Percentiles rank a stretch among this genome's conserved stretches.
These are phyloP conservation scores for Drosophila arawakana DNA, from an alignment of 1,140 invertebrate species.

Conservation along the genomic window DNA sequence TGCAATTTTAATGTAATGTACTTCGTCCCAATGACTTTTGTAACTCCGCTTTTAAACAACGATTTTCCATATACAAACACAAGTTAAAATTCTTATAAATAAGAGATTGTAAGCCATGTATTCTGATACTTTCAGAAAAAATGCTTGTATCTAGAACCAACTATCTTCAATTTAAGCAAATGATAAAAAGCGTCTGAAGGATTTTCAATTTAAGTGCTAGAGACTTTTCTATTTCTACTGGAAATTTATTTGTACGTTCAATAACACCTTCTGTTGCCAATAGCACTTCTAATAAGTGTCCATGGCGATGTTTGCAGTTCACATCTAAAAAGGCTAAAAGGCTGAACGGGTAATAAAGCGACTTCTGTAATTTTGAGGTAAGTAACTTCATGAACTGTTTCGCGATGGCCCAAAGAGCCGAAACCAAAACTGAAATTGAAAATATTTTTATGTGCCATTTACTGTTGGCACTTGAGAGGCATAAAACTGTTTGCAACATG, in stretches of 20 bases:
- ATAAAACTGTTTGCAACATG: slow-evolving; percentile 19
- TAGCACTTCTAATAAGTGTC: slow-evolving; percentile 32
- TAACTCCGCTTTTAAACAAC: too few species aligned
- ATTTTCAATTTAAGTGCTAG: too few species aligned
- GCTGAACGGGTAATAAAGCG: slow-evolving; percentile 33
- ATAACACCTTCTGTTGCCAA: slow-evolving; percentile 13
- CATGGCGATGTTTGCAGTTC: not conserved
- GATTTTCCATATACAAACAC: too few species aligned
- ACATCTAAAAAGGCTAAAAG: not conserved
- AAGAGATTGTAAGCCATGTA: not conserved
- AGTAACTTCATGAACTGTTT: slow-evolving; percentile 35
- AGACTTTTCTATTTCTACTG: not conserved
- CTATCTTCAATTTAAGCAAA: too few species aligned
- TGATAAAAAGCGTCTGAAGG: too few species aligned
- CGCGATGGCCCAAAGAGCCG: slow-evolving; percentile 13
- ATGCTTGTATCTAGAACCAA: too few species aligned
- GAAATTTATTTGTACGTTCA: not conserved
- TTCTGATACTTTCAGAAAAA: too few species aligned
- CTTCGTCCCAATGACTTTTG: too few species aligned
- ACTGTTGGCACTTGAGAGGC: slow-evolving; percentile 24
- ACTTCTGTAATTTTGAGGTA: slow-evolving; percentile 21
- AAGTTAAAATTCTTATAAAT: not conserved
- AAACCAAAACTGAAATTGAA: slow-evolving; percentile 50
- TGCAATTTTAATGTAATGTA: too few species aligned
- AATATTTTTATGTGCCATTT: slow-evolving; percentile 62